Percentiles rank a stretch among this genome's conserved stretches.
Evolutionary conservation across 2,113 vertebrate genomes (phyloP).

Genomic region (Suricata suricatta): DNA sequence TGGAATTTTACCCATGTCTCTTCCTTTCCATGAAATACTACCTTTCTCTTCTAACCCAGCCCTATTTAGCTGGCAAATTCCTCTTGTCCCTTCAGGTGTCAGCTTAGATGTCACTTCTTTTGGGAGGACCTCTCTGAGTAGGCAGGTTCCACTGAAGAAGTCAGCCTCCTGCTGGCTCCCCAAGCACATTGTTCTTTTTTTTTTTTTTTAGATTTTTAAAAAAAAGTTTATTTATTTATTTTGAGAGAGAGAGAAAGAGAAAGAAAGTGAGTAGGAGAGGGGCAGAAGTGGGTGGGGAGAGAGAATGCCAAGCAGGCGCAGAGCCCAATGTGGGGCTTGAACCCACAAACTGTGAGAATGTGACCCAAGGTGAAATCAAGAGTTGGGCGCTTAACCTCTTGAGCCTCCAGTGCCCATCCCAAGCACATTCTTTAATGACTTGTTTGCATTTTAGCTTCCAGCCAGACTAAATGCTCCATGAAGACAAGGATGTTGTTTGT

Average conservation of each 20-base stretch:
- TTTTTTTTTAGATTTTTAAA: no score
- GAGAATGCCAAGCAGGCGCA: no score
- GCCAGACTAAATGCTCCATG: not conserved
- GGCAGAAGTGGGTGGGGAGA: no score
- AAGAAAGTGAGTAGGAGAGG: no score
- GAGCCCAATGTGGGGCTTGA: no score
- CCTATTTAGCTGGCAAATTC: not conserved
- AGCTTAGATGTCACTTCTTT: not conserved
- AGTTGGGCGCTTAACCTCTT: no score
- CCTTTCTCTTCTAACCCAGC: not conserved
- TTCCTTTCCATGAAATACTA: not conserved
- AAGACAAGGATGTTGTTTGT: not conserved
- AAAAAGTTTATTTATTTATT: no score
- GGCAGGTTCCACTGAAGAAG: not conserved
- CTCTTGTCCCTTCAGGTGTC: not conserved
- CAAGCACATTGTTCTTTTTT: not conserved
- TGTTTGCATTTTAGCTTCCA: not conserved
- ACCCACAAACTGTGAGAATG: accelerated
- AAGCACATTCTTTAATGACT: not conserved
- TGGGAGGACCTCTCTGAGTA: not conserved
- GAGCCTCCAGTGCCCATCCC: no score
- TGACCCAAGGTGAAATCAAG: no score
- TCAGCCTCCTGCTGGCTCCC: not conserved
- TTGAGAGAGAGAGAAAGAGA: no score
- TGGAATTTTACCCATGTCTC: not conserved